A percentile compares a stretch with the other conserved stretches of the same genome.
phyloP scores from a whole-genome alignment of 2,888 invertebrate species.

The Rugalucina vietnamica region DNA sequence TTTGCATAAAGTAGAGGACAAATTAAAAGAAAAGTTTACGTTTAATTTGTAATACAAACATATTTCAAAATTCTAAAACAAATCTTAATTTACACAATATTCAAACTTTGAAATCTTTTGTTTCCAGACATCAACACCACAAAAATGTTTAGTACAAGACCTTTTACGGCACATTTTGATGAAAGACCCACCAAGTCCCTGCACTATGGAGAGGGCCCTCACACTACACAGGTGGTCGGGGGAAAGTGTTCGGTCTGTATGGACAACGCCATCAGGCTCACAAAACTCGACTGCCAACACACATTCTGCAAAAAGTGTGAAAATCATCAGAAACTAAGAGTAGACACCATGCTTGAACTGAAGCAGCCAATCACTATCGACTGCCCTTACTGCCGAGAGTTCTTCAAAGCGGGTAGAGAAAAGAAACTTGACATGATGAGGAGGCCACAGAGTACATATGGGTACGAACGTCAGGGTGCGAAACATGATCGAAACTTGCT shows the following conservation, averaged over 20 bases:
- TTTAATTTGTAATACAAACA: no score
- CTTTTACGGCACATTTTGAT: no score
- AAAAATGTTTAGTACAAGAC: no score
- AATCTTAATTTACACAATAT: no score
- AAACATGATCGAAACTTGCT: background rate
- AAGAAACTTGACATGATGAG: background rate
- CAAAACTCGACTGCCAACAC: conserved; percentile 49
- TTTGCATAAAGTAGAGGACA: no score
- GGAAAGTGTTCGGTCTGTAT: conserved; percentile 52
- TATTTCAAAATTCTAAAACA: no score
- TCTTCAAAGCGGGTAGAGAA: conserved; percentile 21
- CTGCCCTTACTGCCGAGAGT: conserved; percentile 53
- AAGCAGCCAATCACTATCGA: conserved; percentile 36
- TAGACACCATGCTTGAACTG: conserved; percentile 21
- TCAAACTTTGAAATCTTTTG: no score
- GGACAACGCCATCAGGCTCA: conserved; percentile 6
- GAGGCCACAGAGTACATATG: background rate
- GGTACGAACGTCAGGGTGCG: background rate
- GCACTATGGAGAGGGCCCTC: no score
- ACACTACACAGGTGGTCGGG: background rate
- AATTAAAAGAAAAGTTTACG: no score
- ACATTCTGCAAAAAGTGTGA: conserved; percentile 46
- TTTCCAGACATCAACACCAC: no score
- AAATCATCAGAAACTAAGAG: conserved; percentile 37
- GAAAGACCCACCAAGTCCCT: no score